Percentiles rank a stretch among this genome's conserved stretches.
These are phyloP conservation scores for Tenodera sinensis DNA, from an alignment of 2,888 invertebrate species.

Conservation along the genomic window DNA sequence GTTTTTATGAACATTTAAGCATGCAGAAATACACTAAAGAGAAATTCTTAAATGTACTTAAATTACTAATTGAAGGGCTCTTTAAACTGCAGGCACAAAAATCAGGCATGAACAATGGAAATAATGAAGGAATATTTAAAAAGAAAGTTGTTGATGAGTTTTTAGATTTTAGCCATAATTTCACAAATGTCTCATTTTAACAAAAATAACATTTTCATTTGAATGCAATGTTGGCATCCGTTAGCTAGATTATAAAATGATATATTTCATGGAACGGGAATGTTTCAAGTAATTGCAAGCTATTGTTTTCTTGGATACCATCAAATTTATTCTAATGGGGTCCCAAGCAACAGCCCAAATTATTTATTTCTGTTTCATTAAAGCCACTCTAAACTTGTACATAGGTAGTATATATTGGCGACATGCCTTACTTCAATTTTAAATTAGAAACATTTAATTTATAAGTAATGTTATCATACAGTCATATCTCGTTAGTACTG, in stretches of 20 bases:
- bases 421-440: not conserved
- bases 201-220: not conserved
- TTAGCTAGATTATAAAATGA: not conserved
- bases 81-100: too few relatives aligned
- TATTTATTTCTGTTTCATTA: not conserved
- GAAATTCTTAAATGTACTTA: too few relatives aligned
- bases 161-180: too few relatives aligned
- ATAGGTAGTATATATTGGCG: not conserved
- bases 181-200: not conserved
- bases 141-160: too few relatives aligned
- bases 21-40: too few relatives aligned
- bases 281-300: not conserved
- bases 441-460: not conserved
- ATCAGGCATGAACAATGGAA: too few relatives aligned
- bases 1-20: too few relatives aligned
- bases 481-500: not conserved
- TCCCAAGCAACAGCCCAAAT: not conserved
- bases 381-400: not conserved
- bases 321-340: not conserved
- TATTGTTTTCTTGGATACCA: not conserved
- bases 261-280: not conserved
- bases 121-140: too few relatives aligned
- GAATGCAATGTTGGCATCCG: not conserved
- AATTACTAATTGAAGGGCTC: too few relatives aligned
- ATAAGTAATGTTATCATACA: not conserved